A percentile compares a stretch with the other conserved stretches of the same genome.
Conservation (phyloP, 2,797 vertebrate species). For the Parotocinclus haroldoi region DNA sequence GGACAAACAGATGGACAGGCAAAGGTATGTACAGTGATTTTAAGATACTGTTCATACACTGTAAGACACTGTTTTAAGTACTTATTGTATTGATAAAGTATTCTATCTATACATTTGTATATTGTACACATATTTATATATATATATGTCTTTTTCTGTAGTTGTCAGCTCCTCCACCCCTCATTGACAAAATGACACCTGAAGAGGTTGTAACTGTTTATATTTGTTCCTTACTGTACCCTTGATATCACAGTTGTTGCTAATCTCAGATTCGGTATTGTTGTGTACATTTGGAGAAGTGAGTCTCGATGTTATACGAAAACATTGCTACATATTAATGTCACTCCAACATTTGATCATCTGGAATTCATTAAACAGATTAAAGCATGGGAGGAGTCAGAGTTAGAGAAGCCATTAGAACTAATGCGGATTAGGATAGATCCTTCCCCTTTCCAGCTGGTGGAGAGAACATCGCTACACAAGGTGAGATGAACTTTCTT, state of each 20-base stretch:
- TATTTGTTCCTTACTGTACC: too few relatives aligned
- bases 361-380: constrained; percentile 68
- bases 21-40: constrained; percentile 25
- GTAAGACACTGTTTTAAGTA: too few relatives aligned
- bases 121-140: background rate
- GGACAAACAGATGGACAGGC: constrained; percentile 41
- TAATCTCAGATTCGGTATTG: too few relatives aligned
- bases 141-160: constrained; percentile 40
- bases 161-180: constrained; percentile 61
- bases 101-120: background rate
- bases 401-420: constrained; percentile 81
- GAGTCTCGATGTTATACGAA: too few relatives aligned
- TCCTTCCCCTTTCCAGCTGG: constrained; percentile 91
- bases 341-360: constrained; percentile 28
- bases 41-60: too few relatives aligned
- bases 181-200: constrained; percentile 71
- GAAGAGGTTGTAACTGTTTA: constrained; percentile 68
- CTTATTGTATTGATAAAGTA: too few relatives aligned
- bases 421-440: constrained; percentile 88
- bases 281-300: too few relatives aligned
- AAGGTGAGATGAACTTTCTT: constrained; percentile 68
- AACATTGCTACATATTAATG: too few relatives aligned
- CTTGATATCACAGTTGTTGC: too few relatives aligned
- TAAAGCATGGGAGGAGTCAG: constrained; percentile 85
- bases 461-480: constrained; percentile 91